Base-by-base conservation (phyloP, 2,888 invertebrate genomes). In the Drosophila birchii region DNA sequence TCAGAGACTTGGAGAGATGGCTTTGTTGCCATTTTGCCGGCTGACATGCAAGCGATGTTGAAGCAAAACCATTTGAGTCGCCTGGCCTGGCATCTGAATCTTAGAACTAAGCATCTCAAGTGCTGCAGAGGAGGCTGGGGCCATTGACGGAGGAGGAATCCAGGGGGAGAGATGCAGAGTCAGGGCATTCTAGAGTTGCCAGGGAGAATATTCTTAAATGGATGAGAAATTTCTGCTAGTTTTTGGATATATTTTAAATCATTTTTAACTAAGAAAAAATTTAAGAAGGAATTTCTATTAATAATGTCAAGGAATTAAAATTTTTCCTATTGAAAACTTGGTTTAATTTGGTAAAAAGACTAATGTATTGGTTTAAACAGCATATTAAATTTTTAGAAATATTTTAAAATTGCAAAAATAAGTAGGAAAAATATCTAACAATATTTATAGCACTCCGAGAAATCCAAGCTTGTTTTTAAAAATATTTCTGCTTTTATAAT, bases 1-100 rank as follows among this genome's bases (percentile, higher is more conserved):
- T 11, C 16, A 11, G 26, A 18, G 76, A 49, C 76, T 41, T 38
- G 60, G 38, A n/a, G 39, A 79, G 76, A 74, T 81, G 76, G 74
- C 86, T 86, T 81, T 86, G 84, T 86, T 81, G 86, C 84, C 75
- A 78, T 78, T 68, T 86, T 73, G 80, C 83, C 75, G 72, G 70
- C 80, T 75, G 69, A 85, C 61, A 76, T 63, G 71, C 68, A 49
- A 59, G 68, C 64, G 47, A 51, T 58, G 75, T 58, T 55, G 75
- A 54, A 58, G 66, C 75, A 55, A 44, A 72, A 62, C 63, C 71
- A 74, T 74, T 74, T 57, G 55, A 63, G 64, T 51, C 53, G 69
- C 39, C 26, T n/a, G 38, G 51, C 23, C 36, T 45, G 63, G 43
- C 44, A 44, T 53, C 51, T 39, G 47, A 47, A 32, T 56, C 71